Evolutionary conservation across 2,797 vertebrate species (phyloP).

Genomic region (Echiichthys vipera): DNA sequence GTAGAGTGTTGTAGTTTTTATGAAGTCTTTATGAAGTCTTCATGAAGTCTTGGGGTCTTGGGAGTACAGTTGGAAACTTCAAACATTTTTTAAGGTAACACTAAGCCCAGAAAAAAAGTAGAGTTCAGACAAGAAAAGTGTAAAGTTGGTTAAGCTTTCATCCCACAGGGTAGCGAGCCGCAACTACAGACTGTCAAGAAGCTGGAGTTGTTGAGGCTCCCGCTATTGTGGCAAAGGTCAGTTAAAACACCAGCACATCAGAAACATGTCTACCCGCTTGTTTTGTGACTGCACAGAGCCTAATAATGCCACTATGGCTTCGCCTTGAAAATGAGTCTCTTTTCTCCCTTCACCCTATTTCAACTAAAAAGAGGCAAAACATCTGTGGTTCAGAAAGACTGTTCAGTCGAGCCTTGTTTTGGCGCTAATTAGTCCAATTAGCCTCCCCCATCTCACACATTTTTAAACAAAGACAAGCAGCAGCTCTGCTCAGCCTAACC

Average conservation of each 20-base stretch:
- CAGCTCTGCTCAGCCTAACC: slow-evolving; percentile 60
- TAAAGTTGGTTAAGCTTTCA: slow-evolving; percentile 50
- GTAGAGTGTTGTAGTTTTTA: slow-evolving; percentile 16
- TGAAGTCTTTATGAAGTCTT: slow-evolving; percentile 23
- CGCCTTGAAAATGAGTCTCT: slow-evolving; percentile 63
- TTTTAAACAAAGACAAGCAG: slow-evolving; percentile 73
- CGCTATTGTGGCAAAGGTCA: slow-evolving; percentile 55
- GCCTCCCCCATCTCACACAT: slow-evolving; percentile 69
- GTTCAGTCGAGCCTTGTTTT: slow-evolving; percentile 73
- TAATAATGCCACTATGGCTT: slow-evolving; percentile 52
- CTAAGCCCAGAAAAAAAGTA: slow-evolving; percentile 13
- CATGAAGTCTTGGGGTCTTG: slow-evolving; percentile 21
- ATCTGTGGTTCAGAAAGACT: slow-evolving; percentile 68
- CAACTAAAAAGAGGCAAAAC: slow-evolving; percentile 59
- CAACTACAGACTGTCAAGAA: slow-evolving; percentile 50
- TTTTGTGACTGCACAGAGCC: slow-evolving; percentile 44
- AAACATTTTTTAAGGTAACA: slow-evolving; percentile 27
- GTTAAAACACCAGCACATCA: slow-evolving; percentile 52
- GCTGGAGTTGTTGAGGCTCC: slow-evolving; percentile 33
- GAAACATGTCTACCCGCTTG: slow-evolving; percentile 39
- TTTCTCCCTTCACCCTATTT: slow-evolving; percentile 52
- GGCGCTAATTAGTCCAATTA: slow-evolving; percentile 83
- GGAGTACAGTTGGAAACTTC: slow-evolving; percentile 25
- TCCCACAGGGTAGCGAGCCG: slow-evolving; percentile 33
- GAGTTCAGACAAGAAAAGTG: slow-evolving; percentile 25